Conservation (phyloP, 2,113 vertebrate genomes). For the Isurus oxyrinchus region DNA sequence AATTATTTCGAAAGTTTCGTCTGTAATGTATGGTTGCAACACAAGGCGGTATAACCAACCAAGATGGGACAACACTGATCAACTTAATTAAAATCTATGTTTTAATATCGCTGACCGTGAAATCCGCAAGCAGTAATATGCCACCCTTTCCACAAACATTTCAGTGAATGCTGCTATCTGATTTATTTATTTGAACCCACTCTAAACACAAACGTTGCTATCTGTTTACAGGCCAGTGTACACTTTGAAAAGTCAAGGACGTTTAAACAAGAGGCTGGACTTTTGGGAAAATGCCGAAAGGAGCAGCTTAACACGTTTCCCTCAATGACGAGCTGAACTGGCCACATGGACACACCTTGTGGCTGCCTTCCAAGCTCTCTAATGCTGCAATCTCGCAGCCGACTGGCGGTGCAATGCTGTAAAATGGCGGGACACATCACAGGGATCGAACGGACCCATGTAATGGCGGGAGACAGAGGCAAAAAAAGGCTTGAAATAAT, state of each 20-base stretch:
- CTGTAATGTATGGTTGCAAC: not conserved
- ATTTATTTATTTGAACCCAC: not conserved
- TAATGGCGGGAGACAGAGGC: conserved; percentile 13
- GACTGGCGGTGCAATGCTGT: conserved; percentile 35
- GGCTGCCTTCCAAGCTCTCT: conserved; percentile 20
- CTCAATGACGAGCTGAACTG: not conserved
- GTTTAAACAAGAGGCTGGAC: not conserved
- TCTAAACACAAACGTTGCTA: not conserved
- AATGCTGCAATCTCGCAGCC: conserved; percentile 29
- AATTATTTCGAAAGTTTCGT: not conserved
- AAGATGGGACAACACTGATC: not conserved
- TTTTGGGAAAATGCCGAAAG: not conserved
- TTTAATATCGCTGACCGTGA: not conserved
- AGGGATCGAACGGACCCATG: not conserved
- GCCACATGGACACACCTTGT: conserved; percentile 18
- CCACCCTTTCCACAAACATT: not conserved
- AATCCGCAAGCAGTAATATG: not conserved
- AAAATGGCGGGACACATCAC: conserved; percentile 34
- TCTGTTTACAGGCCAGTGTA: not conserved
- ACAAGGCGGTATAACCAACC: not conserved
- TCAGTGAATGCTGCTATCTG: not conserved
- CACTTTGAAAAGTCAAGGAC: not conserved
- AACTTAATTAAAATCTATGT: not conserved
- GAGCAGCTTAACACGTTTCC: not conserved
- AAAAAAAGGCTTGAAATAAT: not conserved